Base-by-base conservation (phyloP, 2,797 vertebrate species). In the Lates japonicus region DNA sequence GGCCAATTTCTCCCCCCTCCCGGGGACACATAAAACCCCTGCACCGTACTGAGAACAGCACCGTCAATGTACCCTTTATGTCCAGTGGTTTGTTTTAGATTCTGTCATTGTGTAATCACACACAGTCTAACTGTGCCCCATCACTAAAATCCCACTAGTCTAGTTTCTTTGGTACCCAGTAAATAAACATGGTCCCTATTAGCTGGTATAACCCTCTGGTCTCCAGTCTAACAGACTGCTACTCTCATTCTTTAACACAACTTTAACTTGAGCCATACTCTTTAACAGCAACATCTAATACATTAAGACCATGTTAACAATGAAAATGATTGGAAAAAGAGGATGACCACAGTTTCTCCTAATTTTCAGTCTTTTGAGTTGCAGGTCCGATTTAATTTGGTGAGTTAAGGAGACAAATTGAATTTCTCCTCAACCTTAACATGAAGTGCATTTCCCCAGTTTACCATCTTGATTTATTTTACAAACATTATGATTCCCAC, bases 31-130 rank as follows among this genome's bases (percentile, higher is more conserved):
- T 74, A 75, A 86, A 85, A 42, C 48, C 20, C 67, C 48, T 73
- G 29, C 58, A 69, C 62, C 67, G 78, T 63, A 41, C 29, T 42
- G 66, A 64, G 20, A 51, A 44, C 51, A 6, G 37, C 48, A 19
- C 41, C 49, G 35, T 85, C 78, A 69, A 74, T 91, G 95, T 95
- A 95, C 95, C 95, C 90, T 96, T 94, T 94, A 95, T 77, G 90
- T 94, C 92, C 90, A 90, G 89, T 88, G 68, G 59, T 88, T 85
- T 85, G 67, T 85, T 83, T 74, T 94, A 93, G 88, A 87, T 66
- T 62, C 77, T 84, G 78, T 91, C 88, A 90, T 88, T 84, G 83
- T 92, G 81, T 95, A 93, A 94, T 92, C 77, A 83, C 64, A 80
- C 73, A 78, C 69, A 80, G 76, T 68, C 57, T 54, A 61, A 65